Evolutionary conservation across 2,113 vertebrate species (phyloP), one percentile per base, ranked within the genome.

Genomic region (Cathartes aura): DNA sequence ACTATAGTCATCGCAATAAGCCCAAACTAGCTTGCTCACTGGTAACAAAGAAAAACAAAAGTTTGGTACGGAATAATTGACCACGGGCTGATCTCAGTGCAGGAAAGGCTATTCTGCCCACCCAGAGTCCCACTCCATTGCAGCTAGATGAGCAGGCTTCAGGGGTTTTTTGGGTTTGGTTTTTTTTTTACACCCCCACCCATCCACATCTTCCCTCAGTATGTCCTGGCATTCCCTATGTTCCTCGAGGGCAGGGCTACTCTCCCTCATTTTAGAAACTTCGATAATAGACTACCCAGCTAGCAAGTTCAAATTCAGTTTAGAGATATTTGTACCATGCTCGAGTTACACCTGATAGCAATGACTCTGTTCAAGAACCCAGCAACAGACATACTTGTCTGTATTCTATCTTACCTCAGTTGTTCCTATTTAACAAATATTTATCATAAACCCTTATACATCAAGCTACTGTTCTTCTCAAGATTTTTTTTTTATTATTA

Each of bases 341-440:
- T 73, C 0, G 0, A 38, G n/a, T 67, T 40, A 40, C 6, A 13
- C 45, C 4, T 0, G 1, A 12, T 17, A 48, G 47, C 30, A 36
- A 12, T 16, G 62, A 59, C 42, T 42, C 47, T 23, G 8, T 36
- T 74, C 34, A 62, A 75, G 60, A 86, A 24, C 15, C 9, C 62
- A 67, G n/a, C 24, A 48, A 43, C 36, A 56, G 19, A 29, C 17
- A 13, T 40, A 32, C 12, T 32, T 40, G 11, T 73, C 32, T 76
- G 12, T 22, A 15, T 27, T 70, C 19, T n/a, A 32, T 27, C 47
- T 79, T 74, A 74, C 9, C 15, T 86, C 6, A 1, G 9, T 40
- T 72, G 9, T 34, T 76, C 55, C 19, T 43, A 14, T 47, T 36
- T 66, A 84, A 52, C 32, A 70, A 70, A 53, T 81, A 32, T 29